phyloP scores from a whole-genome alignment of 2,113 vertebrate genomes.

The Halcyon malimbica region DNA sequence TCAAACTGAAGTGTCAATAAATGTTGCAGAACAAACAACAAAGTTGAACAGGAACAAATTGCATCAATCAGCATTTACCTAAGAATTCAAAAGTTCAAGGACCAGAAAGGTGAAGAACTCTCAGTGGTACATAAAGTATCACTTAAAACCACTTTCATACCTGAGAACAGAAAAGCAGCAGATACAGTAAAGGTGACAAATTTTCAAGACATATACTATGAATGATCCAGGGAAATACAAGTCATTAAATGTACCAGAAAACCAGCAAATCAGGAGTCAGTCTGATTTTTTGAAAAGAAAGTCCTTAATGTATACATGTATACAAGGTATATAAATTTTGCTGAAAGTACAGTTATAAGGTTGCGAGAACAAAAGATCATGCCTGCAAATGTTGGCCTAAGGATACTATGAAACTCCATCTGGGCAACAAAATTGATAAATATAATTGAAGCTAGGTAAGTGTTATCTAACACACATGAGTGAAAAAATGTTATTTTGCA shows the following conservation, averaged over 20 bases:
- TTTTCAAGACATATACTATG: neutral
- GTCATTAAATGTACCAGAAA: neutral
- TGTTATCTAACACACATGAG: accelerated
- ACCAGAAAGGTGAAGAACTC: neutral
- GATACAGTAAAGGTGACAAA: neutral
- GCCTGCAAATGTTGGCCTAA: neutral
- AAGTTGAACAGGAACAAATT: neutral
- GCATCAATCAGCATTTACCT: neutral
- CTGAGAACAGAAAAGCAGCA: neutral
- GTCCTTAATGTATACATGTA: neutral
- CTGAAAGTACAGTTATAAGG: neutral
- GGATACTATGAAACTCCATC: neutral
- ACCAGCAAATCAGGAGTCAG: neutral
- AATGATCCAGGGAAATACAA: neutral
- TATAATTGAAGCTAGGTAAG: neutral
- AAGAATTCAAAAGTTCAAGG: neutral
- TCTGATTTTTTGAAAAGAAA: neutral
- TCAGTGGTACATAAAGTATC: neutral
- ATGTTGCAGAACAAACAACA: neutral
- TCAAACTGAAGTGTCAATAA: neutral
- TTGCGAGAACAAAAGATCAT: neutral
- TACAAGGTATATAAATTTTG: neutral
- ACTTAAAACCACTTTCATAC: neutral
- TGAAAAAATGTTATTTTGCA: neutral
- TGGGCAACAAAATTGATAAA: neutral